These are phyloP conservation scores for Mastigias papua DNA, from an alignment of 30 jellyfish, hydroid and myxozoan species.

Conservation along the genomic window DNA sequence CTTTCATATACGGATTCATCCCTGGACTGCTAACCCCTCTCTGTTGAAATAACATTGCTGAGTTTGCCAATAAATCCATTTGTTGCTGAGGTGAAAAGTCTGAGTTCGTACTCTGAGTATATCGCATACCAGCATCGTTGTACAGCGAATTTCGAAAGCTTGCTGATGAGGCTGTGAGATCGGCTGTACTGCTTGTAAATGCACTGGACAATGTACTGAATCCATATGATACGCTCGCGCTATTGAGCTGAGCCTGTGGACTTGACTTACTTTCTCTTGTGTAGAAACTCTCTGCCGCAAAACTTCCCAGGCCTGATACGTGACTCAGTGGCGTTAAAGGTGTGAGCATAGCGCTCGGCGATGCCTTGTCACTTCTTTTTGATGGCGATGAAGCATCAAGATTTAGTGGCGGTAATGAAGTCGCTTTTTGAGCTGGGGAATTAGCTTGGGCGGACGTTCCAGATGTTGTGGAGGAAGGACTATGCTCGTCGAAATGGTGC, in stretches of 20 bases:
- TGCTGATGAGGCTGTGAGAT: slow-evolving; percentile 48
- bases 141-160: slow-evolving; percentile 78
- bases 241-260: slow-evolving; percentile 80
- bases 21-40: slow-evolving; percentile 96
- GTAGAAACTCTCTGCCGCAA: slow-evolving; percentile 84
- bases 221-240: slow-evolving; percentile 58
- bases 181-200: slow-evolving; percentile 68
- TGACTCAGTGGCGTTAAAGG: slow-evolving; percentile 98
- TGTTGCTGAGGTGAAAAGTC: slow-evolving; percentile 94
- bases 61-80: slow-evolving; percentile 88
- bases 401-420: slow-evolving; percentile 86
- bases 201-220: slow-evolving; percentile 53
- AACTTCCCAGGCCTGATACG: slow-evolving; percentile 87
- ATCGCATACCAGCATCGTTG: slow-evolving; percentile 78
- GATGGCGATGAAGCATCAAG: slow-evolving; percentile 83
- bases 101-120: slow-evolving; percentile 79
- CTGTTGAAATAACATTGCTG: slow-evolving; percentile 93
- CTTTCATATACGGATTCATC: slow-evolving; percentile 81
- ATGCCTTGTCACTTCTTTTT: slow-evolving; percentile 89
- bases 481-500: slow-evolving; percentile 73
- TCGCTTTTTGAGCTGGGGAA: slow-evolving; percentile 78
- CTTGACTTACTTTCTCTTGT: slow-evolving; percentile 86
- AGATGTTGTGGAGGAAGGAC: slow-evolving; percentile 67
- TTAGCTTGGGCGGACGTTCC: slow-evolving; percentile 46
- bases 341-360: slow-evolving; percentile 96